Percentiles rank a stretch among this genome's conserved stretches.
Conservation (phyloP, 2,797 vertebrate species). For the Lophura swinhoii region DNA sequence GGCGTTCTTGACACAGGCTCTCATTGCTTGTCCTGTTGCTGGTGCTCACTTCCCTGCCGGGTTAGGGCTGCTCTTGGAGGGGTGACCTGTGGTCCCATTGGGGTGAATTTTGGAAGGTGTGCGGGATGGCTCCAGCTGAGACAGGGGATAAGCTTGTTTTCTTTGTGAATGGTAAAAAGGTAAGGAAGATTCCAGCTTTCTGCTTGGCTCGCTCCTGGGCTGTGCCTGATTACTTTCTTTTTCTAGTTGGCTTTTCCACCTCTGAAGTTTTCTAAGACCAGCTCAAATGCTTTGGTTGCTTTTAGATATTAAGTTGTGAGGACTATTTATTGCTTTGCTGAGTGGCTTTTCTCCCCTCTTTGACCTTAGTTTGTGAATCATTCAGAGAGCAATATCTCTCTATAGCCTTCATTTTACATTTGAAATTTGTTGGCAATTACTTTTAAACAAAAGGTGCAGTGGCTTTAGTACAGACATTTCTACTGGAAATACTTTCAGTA, state of each 20-base stretch:
- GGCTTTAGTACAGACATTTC: background rate
- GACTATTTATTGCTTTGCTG: background rate
- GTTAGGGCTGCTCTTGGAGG: background rate
- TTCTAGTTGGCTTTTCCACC: background rate
- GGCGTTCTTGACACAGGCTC: background rate
- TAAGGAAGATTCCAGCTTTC: conserved; percentile 63
- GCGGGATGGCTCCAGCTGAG: conserved; percentile 45
- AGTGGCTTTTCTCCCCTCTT: background rate
- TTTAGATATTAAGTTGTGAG: background rate
- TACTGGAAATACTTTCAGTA: background rate
- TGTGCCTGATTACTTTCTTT: background rate
- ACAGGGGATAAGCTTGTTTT: conserved; percentile 79
- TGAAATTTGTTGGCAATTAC: background rate
- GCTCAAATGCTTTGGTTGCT: background rate
- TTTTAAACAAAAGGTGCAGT: background rate
- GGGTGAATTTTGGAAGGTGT: background rate
- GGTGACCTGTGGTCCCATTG: background rate
- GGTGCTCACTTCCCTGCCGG: background rate
- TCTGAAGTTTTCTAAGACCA: background rate
- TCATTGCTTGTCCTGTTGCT: background rate
- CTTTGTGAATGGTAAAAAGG: conserved; percentile 87
- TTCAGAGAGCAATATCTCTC: background rate
- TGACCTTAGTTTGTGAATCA: background rate
- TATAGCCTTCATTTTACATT: background rate
- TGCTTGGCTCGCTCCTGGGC: background rate